Conservation (phyloP, 2,888 invertebrate genomes). For the Callyntrura sp. region DNA sequence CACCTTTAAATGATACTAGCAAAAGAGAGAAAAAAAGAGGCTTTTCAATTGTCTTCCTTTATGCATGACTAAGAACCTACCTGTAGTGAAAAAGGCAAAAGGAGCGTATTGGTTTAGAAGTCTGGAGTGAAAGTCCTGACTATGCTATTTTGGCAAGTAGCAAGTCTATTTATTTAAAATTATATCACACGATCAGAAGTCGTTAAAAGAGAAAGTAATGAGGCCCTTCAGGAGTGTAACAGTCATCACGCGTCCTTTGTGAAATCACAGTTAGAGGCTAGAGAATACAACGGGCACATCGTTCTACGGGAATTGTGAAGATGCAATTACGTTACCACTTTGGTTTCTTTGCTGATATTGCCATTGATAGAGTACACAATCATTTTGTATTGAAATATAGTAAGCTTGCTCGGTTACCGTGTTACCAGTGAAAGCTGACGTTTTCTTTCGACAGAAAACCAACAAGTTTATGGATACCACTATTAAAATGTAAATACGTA, state of each 20-base stretch:
- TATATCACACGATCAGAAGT: neutral
- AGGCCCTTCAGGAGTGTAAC: too few relatives aligned
- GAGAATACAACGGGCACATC: too few relatives aligned
- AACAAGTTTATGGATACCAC: neutral
- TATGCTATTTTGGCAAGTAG: neutral
- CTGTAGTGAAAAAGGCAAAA: too few relatives aligned
- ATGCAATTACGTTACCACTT: neutral
- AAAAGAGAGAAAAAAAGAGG: slow-evolving; percentile 15
- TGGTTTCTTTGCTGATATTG: neutral
- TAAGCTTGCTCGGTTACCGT: neutral
- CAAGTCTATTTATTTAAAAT: slow-evolving; percentile 7
- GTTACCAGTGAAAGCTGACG: slow-evolving; percentile 11
- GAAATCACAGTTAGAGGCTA: neutral
- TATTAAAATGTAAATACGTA: slow-evolving; percentile 14
- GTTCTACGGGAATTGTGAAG: neutral
- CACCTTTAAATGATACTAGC: slow-evolving; percentile 62
- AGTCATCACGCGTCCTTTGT: neutral
- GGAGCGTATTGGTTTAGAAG: slow-evolving; percentile 4
- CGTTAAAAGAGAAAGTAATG: neutral
- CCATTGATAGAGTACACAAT: neutral
- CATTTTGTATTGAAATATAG: neutral
- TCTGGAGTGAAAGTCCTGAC: neutral
- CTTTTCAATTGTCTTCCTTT: slow-evolving; percentile 44
- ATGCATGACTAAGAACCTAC: slow-evolving; percentile 31
- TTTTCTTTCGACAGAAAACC: slow-evolving; percentile 19